phyloP scores from a whole-genome alignment of 2,888 invertebrate genomes.

The Drosophila ezoana region DNA sequence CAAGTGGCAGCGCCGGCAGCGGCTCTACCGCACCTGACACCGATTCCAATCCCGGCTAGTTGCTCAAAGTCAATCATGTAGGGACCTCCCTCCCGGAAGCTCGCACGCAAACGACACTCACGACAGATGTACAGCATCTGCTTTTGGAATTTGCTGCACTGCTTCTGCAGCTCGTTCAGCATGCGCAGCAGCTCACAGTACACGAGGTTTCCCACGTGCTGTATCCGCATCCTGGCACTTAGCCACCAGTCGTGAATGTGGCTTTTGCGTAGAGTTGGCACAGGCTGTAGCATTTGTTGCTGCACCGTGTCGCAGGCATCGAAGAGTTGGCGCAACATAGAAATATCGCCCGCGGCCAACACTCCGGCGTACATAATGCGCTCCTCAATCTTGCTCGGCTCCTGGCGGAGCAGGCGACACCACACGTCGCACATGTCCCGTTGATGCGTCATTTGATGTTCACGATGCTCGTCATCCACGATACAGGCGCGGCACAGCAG shows the following conservation, averaged over 20 bases:
- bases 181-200: background rate
- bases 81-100: background rate
- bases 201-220: background rate
- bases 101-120: conserved; percentile 6
- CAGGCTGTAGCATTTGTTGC: background rate
- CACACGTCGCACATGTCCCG: background rate
- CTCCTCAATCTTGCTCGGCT: background rate
- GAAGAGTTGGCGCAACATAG: background rate
- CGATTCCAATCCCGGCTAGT: background rate
- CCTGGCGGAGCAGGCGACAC: background rate
- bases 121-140: background rate
- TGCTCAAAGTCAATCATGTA: conserved; percentile 4
- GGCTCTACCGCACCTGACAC: background rate
- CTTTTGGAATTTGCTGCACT: background rate
- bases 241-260: conserved; percentile 3
- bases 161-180: background rate
- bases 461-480: background rate
- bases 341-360: background rate
- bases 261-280: background rate
- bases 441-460: background rate
- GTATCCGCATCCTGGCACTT: background rate
- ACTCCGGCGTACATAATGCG: background rate
- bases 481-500: conserved; percentile 67
- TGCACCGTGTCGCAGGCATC: background rate
- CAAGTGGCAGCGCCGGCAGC: background rate